phyloP scores from a whole-genome alignment of 2,888 invertebrate species.

The Abrostola tripartita region DNA sequence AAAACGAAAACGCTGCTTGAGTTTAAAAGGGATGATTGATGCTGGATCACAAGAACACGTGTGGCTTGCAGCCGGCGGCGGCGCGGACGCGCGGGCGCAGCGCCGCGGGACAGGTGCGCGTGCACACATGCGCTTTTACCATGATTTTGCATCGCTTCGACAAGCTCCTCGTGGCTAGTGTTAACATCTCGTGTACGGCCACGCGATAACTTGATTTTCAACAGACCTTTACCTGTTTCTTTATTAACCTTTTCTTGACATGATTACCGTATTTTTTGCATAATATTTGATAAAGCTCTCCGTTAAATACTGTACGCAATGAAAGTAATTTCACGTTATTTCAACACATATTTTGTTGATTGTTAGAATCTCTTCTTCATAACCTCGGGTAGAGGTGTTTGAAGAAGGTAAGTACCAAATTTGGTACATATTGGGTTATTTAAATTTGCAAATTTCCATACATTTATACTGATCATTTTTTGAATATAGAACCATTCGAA shows the following conservation, averaged over 20 bases:
- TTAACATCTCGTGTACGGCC: slow-evolving; percentile 41
- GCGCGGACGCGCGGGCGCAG: slow-evolving; percentile 54
- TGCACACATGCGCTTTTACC: slow-evolving; percentile 64
- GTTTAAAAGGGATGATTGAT: slow-evolving; percentile 65
- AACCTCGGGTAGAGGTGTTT: too few species aligned
- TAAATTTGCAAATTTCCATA: too few species aligned
- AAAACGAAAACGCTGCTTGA: slow-evolving; percentile 58
- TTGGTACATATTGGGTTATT: too few species aligned
- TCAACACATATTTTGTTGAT: slow-evolving; percentile 9
- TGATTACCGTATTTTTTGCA: slow-evolving; percentile 48
- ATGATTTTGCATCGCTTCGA: slow-evolving; percentile 64
- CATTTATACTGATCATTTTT: too few species aligned
- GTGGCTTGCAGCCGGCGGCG: slow-evolving; percentile 70
- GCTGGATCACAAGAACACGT: slow-evolving; percentile 69
- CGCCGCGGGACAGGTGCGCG: slow-evolving; percentile 54
- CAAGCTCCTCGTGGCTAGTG: slow-evolving; percentile 28
- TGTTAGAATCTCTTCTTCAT: too few species aligned
- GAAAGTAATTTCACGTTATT: slow-evolving; percentile 9
- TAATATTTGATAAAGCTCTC: slow-evolving; percentile 32
- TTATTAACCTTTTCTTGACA: slow-evolving; percentile 55
- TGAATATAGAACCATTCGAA: too few species aligned
- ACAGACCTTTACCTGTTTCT: slow-evolving; percentile 58
- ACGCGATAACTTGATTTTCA: slow-evolving; percentile 59
- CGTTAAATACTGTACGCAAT: slow-evolving; percentile 12
- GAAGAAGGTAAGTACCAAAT: too few species aligned